Base-by-base conservation (phyloP, 2,113 vertebrate genomes). In the Argyrosomus japonicus region DNA sequence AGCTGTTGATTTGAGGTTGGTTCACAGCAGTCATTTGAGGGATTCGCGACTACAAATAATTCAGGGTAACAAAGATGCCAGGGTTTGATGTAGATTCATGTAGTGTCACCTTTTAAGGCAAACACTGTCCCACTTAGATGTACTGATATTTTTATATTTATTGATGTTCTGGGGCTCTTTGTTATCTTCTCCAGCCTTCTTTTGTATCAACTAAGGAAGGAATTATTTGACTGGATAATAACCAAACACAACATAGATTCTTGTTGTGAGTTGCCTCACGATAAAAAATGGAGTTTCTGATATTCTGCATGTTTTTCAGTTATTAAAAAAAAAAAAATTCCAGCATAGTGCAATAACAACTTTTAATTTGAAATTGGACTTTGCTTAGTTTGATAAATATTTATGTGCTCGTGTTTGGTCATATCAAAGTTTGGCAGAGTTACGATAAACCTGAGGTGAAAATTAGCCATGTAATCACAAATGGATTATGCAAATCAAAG, bases 401-500 rank as follows among this genome's bases (percentile, higher is more conserved):
- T 58, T 85, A 86, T 83, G 65, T 6, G 58, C 84, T 65, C 43
- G 0, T 48, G 45, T 90, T 90, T 80, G 86, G 81, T 58, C 74
- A 80, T 82, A 92, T 92, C 89, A 89, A 87, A 92, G 86, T 88
- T 92, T 88, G 63, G 45, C 76, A 80, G 83, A 75, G 68, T 77
- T 78, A 56, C n/a, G 69, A 89, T 88, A 89, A 90, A 90, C 77
- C 86, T 48, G 70, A 87, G 68, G 71, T 87, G 57, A 82, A 85
- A 93, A 92, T 93, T 88, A 90, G 84, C 80, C 64, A 13, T 91
- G 89, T 92, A 89, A 93, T 93, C 91, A 83, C 73, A 68, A 89
- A 88, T 87, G 92, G 94, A 95, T 95, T 94, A 94, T 90, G 88
- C 87, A 92, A 92, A 94, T 93, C 68, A 81, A 79, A 91, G 91